These are phyloP conservation scores for Eurystomus gularis DNA, from an alignment of 2,113 vertebrate species.

Conservation along the genomic window DNA sequence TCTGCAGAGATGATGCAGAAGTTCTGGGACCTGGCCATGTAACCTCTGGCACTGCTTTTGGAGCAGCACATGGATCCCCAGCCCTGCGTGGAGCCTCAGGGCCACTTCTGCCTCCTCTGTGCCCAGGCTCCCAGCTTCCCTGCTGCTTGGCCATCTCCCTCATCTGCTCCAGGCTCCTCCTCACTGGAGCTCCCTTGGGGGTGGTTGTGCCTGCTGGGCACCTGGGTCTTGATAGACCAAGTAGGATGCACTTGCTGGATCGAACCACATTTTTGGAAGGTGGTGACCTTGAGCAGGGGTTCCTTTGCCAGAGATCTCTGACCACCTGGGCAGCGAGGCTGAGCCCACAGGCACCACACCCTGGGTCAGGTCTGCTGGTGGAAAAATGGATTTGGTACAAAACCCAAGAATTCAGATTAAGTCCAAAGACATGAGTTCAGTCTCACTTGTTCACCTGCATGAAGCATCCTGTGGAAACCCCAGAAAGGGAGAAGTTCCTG, in stretches of 20 bases:
- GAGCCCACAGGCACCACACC: not conserved
- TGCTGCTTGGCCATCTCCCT: too few species aligned
- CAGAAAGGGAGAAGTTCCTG: not conserved
- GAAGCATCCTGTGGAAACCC: not conserved
- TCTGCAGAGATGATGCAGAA: too few species aligned
- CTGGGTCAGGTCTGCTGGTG: not conserved
- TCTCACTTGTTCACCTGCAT: rapidly evolving
- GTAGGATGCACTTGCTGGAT: too few species aligned
- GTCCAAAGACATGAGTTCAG: not conserved
- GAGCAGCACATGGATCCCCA: too few species aligned
- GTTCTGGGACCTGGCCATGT: too few species aligned
- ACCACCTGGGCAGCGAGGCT: not conserved
- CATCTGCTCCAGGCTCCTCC: not conserved
- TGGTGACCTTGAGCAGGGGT: rapidly evolving
- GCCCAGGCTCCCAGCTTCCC: rapidly evolving
- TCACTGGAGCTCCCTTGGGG: not conserved
- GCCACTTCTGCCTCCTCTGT: not conserved
- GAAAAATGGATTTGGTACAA: not conserved
- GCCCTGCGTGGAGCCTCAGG: rapidly evolving
- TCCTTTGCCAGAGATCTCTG: not conserved
- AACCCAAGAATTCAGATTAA: not conserved
- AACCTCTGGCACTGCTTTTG: too few species aligned
- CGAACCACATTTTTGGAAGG: not conserved
- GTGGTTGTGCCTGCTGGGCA: not conserved
- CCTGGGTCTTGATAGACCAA: not conserved